Evolutionary conservation across 1,140 invertebrate species (phyloP).

Genomic region (Lanistes nyassanus): DNA sequence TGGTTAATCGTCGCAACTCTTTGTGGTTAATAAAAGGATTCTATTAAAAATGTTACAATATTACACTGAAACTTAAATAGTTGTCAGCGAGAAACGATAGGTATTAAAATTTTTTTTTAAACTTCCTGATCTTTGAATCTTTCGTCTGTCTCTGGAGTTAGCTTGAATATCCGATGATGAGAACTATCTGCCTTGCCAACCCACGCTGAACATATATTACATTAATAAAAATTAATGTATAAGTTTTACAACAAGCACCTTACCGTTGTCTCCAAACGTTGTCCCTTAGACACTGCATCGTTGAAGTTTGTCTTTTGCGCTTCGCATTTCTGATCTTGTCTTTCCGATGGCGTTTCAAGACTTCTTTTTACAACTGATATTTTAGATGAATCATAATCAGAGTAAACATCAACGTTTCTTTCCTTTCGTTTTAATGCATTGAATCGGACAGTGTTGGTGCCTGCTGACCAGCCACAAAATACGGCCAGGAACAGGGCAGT

Average conservation of each 20-base stretch:
- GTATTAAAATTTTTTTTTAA: background rate
- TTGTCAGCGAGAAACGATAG: background rate
- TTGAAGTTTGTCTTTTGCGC: slow-evolving; percentile 22
- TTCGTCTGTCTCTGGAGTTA: background rate
- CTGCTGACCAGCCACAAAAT: background rate
- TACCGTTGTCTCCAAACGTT: slow-evolving; percentile 31
- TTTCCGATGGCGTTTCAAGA: slow-evolving; percentile 18
- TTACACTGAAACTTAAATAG: too few species aligned
- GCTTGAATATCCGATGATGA: background rate
- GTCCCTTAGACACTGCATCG: slow-evolving; percentile 7
- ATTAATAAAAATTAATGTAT: background rate
- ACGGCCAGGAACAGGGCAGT: background rate
- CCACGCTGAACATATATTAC: background rate
- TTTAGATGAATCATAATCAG: background rate
- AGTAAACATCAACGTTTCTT: background rate
- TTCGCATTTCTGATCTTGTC: slow-evolving; percentile 18
- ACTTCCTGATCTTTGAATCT: background rate
- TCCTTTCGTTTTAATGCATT: background rate
- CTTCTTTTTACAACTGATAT: slow-evolving; percentile 16
- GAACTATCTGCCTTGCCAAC: background rate
- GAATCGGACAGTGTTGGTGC: slow-evolving; percentile 4
- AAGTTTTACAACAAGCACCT: background rate
- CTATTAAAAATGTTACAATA: too few species aligned
- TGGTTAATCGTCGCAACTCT: too few species aligned
- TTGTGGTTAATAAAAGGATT: too few species aligned